Percentiles rank a stretch among this genome's conserved stretches.
Evolutionary conservation across 1,140 invertebrate genomes (phyloP).

Genomic region (Chironomus striatipennis): DNA sequence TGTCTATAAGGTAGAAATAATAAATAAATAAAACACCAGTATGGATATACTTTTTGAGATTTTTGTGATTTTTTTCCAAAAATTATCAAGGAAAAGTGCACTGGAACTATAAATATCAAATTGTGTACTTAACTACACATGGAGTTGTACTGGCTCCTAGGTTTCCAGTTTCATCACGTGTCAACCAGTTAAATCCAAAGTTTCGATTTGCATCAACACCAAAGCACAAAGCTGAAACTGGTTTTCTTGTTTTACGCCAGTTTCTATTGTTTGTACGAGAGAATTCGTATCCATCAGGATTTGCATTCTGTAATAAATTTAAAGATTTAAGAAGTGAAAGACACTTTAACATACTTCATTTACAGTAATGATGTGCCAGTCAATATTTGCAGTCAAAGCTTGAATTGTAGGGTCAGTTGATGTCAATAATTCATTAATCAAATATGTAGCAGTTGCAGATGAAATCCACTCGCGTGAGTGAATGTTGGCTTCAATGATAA

Average conservation of each 20-base stretch:
- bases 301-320: constrained; percentile 33
- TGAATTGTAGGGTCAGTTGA: constrained; percentile 33
- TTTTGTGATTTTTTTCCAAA: not conserved
- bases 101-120: too few relatives aligned
- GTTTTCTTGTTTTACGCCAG: not conserved
- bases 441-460: constrained; percentile 45
- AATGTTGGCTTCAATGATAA: constrained; percentile 48
- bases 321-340: not conserved
- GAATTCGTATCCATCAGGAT: constrained; percentile 65
- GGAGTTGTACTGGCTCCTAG: not conserved
- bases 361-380: constrained; percentile 59
- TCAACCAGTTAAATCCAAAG: constrained; percentile 28
- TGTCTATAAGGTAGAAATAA: too few relatives aligned
- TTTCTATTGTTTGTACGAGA: constrained; percentile 36
- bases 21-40: too few relatives aligned
- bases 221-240: not conserved
- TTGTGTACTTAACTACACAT: too few relatives aligned
- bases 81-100: too few relatives aligned
- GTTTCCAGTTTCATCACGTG: constrained; percentile 26
- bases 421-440: constrained; percentile 43
- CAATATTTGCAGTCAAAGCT: constrained; percentile 40
- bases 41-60: too few relatives aligned
- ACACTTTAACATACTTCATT: constrained; percentile 39
- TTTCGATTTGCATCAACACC: constrained; percentile 25
- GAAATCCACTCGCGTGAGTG: constrained; percentile 49